phyloP scores from a whole-genome alignment of 2,888 invertebrate genomes.

The Pandemis cinnamomeana region DNA sequence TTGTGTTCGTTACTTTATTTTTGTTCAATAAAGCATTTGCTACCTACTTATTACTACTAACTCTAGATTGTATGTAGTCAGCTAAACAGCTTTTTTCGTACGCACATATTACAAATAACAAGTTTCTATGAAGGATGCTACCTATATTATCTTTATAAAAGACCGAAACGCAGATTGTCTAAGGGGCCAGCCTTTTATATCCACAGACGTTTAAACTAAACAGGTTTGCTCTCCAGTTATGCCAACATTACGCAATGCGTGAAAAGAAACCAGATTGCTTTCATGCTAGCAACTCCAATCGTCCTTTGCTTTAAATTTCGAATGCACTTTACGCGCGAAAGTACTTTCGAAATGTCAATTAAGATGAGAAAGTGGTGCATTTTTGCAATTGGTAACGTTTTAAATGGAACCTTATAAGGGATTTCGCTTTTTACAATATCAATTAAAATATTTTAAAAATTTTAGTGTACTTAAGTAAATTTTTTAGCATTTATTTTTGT shows the following conservation, averaged over 20 bases:
- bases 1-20: too few relatives aligned
- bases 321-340: constrained; percentile 50
- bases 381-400: constrained; percentile 24
- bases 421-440: neutral
- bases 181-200: constrained; percentile 30
- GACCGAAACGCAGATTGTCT: constrained; percentile 10
- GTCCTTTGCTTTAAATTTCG: constrained; percentile 45
- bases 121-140: neutral
- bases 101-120: constrained; percentile 2
- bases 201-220: constrained; percentile 53
- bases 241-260: constrained; percentile 65
- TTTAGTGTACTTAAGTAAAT: neutral
- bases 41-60: too few relatives aligned
- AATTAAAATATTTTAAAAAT: neutral
- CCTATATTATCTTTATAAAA: neutral
- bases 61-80: too few relatives aligned
- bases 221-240: constrained; percentile 50
- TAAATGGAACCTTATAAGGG: constrained; percentile 21
- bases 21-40: too few relatives aligned
- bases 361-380: constrained; percentile 44
- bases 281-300: constrained; percentile 53
- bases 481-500: neutral
- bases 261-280: constrained; percentile 72
- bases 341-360: constrained; percentile 55
- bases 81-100: neutral